These are phyloP conservation scores for Apostichopus leukothele DNA, from an alignment of 53 echinoderm and acorn worm genomes.

Conservation along the genomic window DNA sequence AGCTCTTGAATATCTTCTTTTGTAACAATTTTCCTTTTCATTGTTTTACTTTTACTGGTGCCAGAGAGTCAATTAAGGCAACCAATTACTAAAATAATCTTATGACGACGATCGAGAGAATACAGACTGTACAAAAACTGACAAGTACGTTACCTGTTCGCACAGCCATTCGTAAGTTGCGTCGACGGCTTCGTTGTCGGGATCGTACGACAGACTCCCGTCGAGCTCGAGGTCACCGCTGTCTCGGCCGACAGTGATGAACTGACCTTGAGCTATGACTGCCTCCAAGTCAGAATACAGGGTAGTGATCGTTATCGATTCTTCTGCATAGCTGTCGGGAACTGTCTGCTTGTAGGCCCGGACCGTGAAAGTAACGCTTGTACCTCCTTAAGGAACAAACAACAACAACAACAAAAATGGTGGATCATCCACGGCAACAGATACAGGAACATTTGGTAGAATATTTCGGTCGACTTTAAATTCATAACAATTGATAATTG, in stretches of 20 bases:
- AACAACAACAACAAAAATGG: not conserved
- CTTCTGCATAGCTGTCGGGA: slow-evolving; percentile 48
- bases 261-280: slow-evolving; percentile 62
- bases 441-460: no score
- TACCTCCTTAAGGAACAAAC: slow-evolving; percentile 51
- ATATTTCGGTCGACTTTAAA: no score
- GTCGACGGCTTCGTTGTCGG: slow-evolving; percentile 58
- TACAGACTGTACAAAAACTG: not conserved
- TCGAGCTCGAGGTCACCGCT: slow-evolving; percentile 63
- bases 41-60: not conserved
- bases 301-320: slow-evolving; percentile 59
- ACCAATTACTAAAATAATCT: not conserved
- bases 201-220: slow-evolving; percentile 68
- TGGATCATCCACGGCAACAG: no score
- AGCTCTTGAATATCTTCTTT: no score
- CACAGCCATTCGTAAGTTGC: slow-evolving; percentile 78
- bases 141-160: slow-evolving; percentile 55
- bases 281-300: slow-evolving; percentile 64
- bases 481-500: no score
- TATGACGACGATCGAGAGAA: not conserved
- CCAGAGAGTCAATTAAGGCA: not conserved
- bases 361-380: slow-evolving; percentile 68
- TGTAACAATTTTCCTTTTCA: not conserved
- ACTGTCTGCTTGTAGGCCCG: slow-evolving; percentile 63
- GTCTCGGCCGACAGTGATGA: slow-evolving; percentile 75